Conservation (phyloP, 2,113 vertebrate genomes). For the Tangachromis dhanisi region DNA sequence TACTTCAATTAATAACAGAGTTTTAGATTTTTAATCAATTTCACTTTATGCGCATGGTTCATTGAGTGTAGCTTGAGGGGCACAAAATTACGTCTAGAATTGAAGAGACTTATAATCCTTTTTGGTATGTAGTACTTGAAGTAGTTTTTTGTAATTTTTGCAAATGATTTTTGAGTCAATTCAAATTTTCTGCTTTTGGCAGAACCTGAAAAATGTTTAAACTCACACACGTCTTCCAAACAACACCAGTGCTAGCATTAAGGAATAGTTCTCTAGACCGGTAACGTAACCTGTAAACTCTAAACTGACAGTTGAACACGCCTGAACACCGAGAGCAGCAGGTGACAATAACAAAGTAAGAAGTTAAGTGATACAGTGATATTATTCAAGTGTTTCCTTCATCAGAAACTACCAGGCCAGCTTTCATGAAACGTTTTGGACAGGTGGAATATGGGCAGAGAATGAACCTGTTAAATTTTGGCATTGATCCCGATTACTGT, state of each 20-base stretch:
- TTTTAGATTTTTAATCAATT: background rate
- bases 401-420: background rate
- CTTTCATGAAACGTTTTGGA: background rate
- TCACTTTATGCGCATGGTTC: background rate
- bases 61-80: background rate
- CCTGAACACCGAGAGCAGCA: background rate
- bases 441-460: background rate
- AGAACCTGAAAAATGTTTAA: background rate
- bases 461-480: background rate
- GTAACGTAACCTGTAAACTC: background rate
- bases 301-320: background rate
- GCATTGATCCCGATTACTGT: background rate
- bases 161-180: background rate
- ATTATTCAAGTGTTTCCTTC: background rate
- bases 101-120: background rate
- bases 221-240: fast-evolving
- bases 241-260: background rate
- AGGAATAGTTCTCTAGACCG: background rate
- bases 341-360: background rate
- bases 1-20: background rate
- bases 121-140: background rate
- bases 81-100: background rate
- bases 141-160: fast-evolving
- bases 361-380: background rate
- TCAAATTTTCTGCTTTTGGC: background rate